Percentiles rank a stretch among this genome's conserved stretches.
Conservation (phyloP, 2,797 vertebrate genomes). For the Muraenolepis orangiensis region DNA sequence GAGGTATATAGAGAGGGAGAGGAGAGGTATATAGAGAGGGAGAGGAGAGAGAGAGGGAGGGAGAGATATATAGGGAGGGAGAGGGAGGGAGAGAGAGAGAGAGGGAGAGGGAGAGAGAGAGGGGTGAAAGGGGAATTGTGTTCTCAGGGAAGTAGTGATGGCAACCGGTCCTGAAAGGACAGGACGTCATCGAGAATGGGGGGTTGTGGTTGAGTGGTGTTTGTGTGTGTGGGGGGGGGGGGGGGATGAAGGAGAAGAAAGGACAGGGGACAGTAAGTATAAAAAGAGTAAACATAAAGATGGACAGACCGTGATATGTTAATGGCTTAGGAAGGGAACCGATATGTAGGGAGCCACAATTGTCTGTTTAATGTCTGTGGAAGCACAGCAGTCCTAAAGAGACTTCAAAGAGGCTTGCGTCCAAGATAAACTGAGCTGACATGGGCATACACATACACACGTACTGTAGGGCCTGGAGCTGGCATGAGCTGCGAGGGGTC, state of each 20-base stretch:
- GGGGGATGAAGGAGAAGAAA: background rate
- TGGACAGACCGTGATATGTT: conserved; percentile 51
- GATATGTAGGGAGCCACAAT: conserved; percentile 25
- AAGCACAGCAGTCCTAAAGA: conserved; percentile 50
- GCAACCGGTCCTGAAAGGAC: conserved; percentile 65
- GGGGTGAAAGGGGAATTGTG: conserved; percentile 65
- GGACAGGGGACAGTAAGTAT: conserved; percentile 22
- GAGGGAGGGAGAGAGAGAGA: background rate
- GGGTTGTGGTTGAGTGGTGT: conserved; percentile 8
- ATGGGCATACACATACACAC: conserved; percentile 27
- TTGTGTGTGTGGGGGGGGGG: background rate
- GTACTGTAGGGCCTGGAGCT: conserved; percentile 33
- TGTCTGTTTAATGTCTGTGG: conserved; percentile 53
- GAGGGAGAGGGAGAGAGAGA: conserved; percentile 47
- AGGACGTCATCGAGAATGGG: conserved; percentile 46
- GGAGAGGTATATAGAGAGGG: background rate
- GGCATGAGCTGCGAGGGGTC: conserved; percentile 38
- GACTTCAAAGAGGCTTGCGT: conserved; percentile 55
- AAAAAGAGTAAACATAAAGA: conserved; percentile 41
- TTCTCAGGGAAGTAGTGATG: conserved; percentile 65
- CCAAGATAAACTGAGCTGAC: conserved; percentile 54
- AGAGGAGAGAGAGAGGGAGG: background rate
- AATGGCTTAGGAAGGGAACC: conserved; percentile 40
- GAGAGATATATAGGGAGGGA: conserved; percentile 20
- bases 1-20: conserved; percentile 22